Evolutionary conservation across 2,797 vertebrate species (phyloP).

Genomic region (Spinus pinus): DNA sequence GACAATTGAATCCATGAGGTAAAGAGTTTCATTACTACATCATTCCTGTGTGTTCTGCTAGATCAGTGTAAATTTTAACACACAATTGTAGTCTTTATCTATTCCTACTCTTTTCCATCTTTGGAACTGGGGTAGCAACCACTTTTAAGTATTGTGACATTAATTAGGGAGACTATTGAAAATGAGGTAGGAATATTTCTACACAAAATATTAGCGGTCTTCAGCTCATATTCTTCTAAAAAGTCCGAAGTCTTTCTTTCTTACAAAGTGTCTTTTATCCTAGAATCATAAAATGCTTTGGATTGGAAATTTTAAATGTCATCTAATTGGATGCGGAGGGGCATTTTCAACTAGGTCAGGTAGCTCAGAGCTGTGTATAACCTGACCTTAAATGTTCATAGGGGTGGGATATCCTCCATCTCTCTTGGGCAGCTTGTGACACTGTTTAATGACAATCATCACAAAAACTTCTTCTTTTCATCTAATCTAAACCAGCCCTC

Average conservation of each 20-base stretch:
- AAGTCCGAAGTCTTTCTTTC: not conserved
- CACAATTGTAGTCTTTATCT: not conserved
- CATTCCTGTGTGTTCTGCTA: not conserved
- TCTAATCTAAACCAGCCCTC: not conserved
- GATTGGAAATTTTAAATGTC: not conserved
- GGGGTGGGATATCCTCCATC: not conserved
- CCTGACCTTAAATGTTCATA: not conserved
- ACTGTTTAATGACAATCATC: not conserved
- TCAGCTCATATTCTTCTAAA: not conserved
- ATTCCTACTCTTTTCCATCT: not conserved
- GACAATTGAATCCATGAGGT: not conserved
- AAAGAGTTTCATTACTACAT: not conserved
- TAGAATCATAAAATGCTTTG: not conserved
- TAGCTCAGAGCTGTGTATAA: not conserved
- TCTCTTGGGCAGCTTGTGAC: not conserved
- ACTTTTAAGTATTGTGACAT: not conserved
- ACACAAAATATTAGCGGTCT: not conserved
- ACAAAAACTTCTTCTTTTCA: not conserved
- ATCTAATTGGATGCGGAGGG: not conserved
- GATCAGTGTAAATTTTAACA: not conserved
- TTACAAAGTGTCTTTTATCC: not conserved
- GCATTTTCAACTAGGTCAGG: not conserved
- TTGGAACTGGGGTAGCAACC: not conserved
- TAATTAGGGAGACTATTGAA: not conserved
- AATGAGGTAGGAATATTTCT: not conserved